Evolutionary conservation across 2,888 invertebrate genomes (phyloP).

Genomic region (Drosophila neonasuta): DNA sequence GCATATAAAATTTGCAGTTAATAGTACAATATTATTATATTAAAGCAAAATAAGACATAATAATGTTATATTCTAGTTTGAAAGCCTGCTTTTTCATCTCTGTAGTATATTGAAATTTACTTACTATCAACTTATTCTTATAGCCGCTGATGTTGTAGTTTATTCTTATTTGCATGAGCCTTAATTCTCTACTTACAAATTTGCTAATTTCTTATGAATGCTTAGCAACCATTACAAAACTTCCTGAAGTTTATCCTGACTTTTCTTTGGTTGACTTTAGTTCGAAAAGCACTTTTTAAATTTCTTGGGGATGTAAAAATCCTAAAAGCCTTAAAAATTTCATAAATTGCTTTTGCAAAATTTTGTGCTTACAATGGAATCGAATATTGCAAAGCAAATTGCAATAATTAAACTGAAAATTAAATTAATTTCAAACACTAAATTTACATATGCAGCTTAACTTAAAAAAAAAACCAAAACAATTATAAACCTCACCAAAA

Average conservation of each 20-base stretch:
- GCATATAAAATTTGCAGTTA: slow-evolving; percentile 7
- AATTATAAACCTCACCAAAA: slow-evolving; percentile 58
- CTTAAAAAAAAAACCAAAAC: slow-evolving; percentile 28
- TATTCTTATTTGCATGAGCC: slow-evolving; percentile 58
- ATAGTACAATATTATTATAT: slow-evolving; percentile 10
- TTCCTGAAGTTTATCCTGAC: slow-evolving; percentile 42
- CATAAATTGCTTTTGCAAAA: slow-evolving; percentile 46
- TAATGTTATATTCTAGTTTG: slow-evolving; percentile 22
- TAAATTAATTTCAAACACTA: slow-evolving; percentile 24
- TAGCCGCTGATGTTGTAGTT: slow-evolving; percentile 25
- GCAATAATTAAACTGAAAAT: slow-evolving; percentile 34
- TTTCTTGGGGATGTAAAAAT: slow-evolving; percentile 32
- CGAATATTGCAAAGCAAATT: slow-evolving; percentile 44
- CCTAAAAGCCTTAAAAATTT: slow-evolving; percentile 39
- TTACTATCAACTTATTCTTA: background rate
- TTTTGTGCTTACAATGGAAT: slow-evolving; percentile 16
- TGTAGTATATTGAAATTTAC: slow-evolving; percentile 18
- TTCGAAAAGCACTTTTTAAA: slow-evolving; percentile 27
- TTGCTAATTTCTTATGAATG: slow-evolving; percentile 14
- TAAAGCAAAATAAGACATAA: background rate
- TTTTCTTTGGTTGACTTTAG: slow-evolving; percentile 44
- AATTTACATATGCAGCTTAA: slow-evolving; percentile 43
- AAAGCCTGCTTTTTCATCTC: slow-evolving; percentile 42
- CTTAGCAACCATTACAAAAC: slow-evolving; percentile 21
- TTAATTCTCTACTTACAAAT: slow-evolving; percentile 17